Conservation (phyloP, 2,113 vertebrate species). For the Astur gentilis region DNA sequence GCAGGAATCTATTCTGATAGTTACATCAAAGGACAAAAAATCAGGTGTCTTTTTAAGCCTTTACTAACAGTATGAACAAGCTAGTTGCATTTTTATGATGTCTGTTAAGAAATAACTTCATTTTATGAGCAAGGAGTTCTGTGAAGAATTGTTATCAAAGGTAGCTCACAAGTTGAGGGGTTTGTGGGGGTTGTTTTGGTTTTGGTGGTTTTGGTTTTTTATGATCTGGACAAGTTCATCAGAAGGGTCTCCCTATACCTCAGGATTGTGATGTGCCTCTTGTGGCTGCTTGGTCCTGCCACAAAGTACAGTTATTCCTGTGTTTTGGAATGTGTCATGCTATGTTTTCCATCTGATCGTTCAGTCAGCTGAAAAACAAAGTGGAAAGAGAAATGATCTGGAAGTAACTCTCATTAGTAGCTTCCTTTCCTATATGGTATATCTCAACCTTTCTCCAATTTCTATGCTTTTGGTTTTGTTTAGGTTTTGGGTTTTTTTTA, state of each 20-base stretch:
- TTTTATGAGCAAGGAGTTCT: background rate
- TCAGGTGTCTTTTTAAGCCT: background rate
- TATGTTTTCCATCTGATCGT: background rate
- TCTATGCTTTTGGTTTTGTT: background rate
- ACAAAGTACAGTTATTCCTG: background rate
- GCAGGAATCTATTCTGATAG: background rate
- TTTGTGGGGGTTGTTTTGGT: too few species aligned
- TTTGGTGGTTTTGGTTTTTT: background rate
- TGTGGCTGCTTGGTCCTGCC: background rate
- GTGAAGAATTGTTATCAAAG: background rate
- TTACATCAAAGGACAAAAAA: background rate
- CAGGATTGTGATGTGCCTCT: background rate
- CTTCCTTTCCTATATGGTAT: fast-evolving
- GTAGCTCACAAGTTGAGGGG: background rate
- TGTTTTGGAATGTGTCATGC: background rate
- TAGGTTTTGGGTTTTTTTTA: too few species aligned
- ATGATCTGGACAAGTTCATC: background rate
- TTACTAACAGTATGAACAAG: background rate
- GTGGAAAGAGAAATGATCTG: background rate
- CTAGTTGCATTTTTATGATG: background rate
- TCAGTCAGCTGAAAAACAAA: background rate
- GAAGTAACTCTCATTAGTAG: background rate
- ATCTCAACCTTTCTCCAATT: background rate
- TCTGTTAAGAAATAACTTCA: background rate
- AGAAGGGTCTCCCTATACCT: background rate